Evolutionary conservation across 1,140 invertebrate species (phyloP).

Genomic region (Scaptomyza hsui): DNA sequence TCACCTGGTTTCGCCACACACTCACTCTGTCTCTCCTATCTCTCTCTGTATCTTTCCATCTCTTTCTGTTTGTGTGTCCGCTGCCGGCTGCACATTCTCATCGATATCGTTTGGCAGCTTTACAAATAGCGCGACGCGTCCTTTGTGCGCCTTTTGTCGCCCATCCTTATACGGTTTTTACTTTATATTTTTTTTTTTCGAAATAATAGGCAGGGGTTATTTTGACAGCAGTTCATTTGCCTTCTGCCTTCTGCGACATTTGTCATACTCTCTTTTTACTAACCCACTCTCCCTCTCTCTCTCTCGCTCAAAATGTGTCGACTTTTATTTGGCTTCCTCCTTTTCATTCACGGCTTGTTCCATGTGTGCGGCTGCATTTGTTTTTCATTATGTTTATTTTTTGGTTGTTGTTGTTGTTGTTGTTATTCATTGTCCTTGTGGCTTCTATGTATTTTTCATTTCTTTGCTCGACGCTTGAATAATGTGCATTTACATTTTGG

Average conservation of each 20-base stretch:
- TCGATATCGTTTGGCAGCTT: slow-evolving; percentile 64
- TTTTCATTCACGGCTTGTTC: slow-evolving; percentile 16
- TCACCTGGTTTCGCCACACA: slow-evolving; percentile 69
- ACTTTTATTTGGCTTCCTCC: slow-evolving; percentile 72
- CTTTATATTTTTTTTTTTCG: slow-evolving; percentile 19
- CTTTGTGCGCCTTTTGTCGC: slow-evolving; percentile 64
- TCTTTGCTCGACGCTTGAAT: slow-evolving; percentile 46
- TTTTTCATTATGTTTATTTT: slow-evolving; percentile 32
- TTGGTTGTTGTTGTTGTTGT: slow-evolving; percentile 26
- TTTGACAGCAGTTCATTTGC: slow-evolving; percentile 82
- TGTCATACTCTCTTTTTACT: slow-evolving; percentile 38
- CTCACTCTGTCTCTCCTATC: slow-evolving; percentile 15
- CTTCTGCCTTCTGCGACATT: slow-evolving; percentile 63
- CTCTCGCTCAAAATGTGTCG: slow-evolving; percentile 49
- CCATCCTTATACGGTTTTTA: slow-evolving; percentile 27
- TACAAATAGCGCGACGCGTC: slow-evolving; percentile 53
- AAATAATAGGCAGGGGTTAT: slow-evolving; percentile 69
- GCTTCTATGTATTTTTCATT: slow-evolving; percentile 6
- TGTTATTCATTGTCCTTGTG: slow-evolving; percentile 11
- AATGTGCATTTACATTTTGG: slow-evolving; percentile 52
- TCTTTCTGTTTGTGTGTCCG: neutral
- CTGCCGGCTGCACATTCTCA: slow-evolving; percentile 71
- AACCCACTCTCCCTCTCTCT: slow-evolving; percentile 17
- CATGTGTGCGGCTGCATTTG: slow-evolving; percentile 38
- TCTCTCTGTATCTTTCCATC: slow-evolving; percentile 1